Percentiles rank a stretch among this genome's conserved stretches.
phyloP scores from a whole-genome alignment of 1,140 invertebrate genomes.

The Aphaenogaster ashmeadi region DNA sequence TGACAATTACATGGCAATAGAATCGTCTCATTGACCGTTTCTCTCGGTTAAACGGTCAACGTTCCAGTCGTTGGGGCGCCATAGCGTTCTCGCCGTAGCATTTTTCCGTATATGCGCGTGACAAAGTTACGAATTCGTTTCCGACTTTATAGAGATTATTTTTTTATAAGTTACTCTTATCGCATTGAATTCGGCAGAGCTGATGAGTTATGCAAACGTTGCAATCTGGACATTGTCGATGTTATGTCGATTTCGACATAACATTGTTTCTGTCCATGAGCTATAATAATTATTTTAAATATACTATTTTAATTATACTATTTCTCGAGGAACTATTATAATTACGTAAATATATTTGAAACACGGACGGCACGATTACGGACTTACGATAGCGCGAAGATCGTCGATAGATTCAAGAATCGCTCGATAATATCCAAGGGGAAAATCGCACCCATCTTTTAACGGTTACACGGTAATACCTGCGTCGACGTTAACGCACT shows the following conservation, averaged over 20 bases:
- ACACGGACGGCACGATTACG: not conserved
- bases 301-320: not conserved
- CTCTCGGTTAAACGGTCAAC: slow-evolving; percentile 50
- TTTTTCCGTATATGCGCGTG: not conserved
- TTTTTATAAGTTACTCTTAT: not conserved
- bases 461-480: slow-evolving; percentile 40
- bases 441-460: slow-evolving; percentile 17
- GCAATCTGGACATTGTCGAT: not conserved
- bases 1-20: slow-evolving; percentile 75
- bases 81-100: not conserved
- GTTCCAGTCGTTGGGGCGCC: not conserved
- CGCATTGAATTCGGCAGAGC: not conserved
- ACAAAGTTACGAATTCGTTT: not conserved
- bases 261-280: not conserved
- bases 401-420: slow-evolving; percentile 5
- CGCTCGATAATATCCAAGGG: slow-evolving; percentile 9
- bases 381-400: not conserved
- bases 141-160: not conserved
- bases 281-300: not conserved
- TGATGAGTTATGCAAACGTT: not conserved
- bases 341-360: slow-evolving; percentile 1
- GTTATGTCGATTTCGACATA: not conserved
- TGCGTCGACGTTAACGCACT: slow-evolving; percentile 52
- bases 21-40: slow-evolving; percentile 63
- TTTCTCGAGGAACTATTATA: not conserved